Evolutionary conservation across 2,888 invertebrate genomes (phyloP), one percentile per base, ranked within the genome.

Genomic region (Rhingia rostrata): DNA sequence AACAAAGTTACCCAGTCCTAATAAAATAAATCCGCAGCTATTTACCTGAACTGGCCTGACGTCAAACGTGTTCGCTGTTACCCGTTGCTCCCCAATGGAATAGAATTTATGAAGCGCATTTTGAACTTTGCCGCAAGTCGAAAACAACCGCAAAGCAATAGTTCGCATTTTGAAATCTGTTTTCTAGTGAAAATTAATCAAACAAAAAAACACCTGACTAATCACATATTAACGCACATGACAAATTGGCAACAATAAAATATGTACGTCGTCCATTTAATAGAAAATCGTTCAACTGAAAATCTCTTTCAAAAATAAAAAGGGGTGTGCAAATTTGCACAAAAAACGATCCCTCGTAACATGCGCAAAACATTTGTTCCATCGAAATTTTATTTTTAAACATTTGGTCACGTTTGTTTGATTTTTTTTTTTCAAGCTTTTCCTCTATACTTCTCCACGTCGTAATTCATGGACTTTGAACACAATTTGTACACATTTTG

Each of bases 21-120:
- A 35, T 37, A 22, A 56, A 39, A 67, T 22, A 22, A 37, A 22
- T 39, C 4, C 10, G 14, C 58, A 70, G 10, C 4, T 14, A 49
- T 66, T 81, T 70, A 83, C 78, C 78, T 83, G 39, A 67, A 61
- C 22, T n/a, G 12, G 63, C 56, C 45, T 73, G 63, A 63, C 73
- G 67, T 73, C 63, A 56, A 58, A n/a, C 6, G 14, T 53, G 10
- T 37, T 58, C 22, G 22, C 22, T 43, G 41, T 63, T 33, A 69
- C 22, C 22, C 22, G 22, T 22, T 22, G 56, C 67, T 64, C 61
- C 22, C 43, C 41, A 6, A 51, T 58, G 6, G 45, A 39, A 63
- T 58, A 47, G 32, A 9, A 33, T 35, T 63, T 78, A 32, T 22
- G 58, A 12, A 73, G 6, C 33, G 58, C 63, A 41, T 69, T 63